Percentiles rank a stretch among this genome's conserved stretches.
Evolutionary conservation across 2,797 vertebrate genomes (phyloP).

Genomic region (Diplodus puntazzo): DNA sequence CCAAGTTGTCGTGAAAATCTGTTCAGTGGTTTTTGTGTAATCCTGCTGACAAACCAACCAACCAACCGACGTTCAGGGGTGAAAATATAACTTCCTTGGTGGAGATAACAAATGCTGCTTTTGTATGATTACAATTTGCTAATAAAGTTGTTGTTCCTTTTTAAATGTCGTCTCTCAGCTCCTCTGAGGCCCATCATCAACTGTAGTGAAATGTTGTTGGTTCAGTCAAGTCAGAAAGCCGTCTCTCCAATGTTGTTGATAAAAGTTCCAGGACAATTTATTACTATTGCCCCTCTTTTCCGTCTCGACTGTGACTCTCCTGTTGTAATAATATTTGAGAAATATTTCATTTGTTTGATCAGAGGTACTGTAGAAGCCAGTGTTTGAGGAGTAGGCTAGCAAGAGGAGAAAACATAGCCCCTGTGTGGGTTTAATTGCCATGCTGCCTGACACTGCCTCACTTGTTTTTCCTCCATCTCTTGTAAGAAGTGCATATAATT

Average conservation of each 20-base stretch:
- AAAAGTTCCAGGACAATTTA: slow-evolving; percentile 60
- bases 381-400: slow-evolving; percentile 64
- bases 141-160: not conserved
- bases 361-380: slow-evolving; percentile 47
- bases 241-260: slow-evolving; percentile 39
- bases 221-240: slow-evolving; percentile 31
- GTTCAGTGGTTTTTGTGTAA: too few relatives aligned
- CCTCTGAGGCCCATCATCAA: not conserved
- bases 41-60: too few relatives aligned
- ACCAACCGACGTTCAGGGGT: too few relatives aligned
- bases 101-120: not conserved
- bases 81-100: too few relatives aligned
- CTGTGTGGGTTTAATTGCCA: slow-evolving; percentile 81
- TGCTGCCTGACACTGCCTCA: slow-evolving; percentile 70
- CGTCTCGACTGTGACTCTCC: slow-evolving; percentile 25
- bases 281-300: slow-evolving; percentile 58
- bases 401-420: slow-evolving; percentile 63
- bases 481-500: slow-evolving; percentile 78
- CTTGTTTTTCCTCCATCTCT: slow-evolving; percentile 73
- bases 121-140: not conserved
- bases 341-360: slow-evolving; percentile 66
- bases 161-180: not conserved
- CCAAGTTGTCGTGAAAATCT: too few relatives aligned
- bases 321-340: slow-evolving; percentile 68
- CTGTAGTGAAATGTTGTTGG: not conserved